These are phyloP conservation scores for Himalopsyche phryganea DNA, from an alignment of 1,140 invertebrate genomes.

Conservation along the genomic window DNA sequence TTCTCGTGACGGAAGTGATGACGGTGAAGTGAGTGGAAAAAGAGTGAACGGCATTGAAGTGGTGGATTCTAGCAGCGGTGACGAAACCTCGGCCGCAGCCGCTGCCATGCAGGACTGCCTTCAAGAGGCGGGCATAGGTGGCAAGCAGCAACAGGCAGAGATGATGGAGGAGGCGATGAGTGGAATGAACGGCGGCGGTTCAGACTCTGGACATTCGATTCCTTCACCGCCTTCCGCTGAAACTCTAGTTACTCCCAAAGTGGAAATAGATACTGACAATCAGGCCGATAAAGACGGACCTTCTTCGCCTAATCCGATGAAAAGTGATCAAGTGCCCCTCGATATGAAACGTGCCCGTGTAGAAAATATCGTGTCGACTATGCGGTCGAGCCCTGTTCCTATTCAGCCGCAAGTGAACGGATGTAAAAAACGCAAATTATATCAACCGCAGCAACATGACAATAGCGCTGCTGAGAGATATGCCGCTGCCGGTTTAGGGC, in stretches of 20 bases:
- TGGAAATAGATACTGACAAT: conserved; percentile 64
- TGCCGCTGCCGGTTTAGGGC: conserved; percentile 49
- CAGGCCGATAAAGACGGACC: conserved; percentile 51
- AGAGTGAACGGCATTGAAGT: conserved; percentile 41
- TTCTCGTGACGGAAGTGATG: conserved; percentile 31
- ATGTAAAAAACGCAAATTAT: conserved; percentile 95
- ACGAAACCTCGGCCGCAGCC: conserved; percentile 55
- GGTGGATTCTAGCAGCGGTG: conserved; percentile 61
- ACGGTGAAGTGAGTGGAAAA: conserved; percentile 38
- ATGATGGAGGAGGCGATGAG: conserved; percentile 55
- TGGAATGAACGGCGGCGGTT: conserved; percentile 62
- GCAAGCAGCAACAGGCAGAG: conserved; percentile 51
- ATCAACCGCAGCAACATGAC: conserved; percentile 92
- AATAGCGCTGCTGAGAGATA: conserved; percentile 56
- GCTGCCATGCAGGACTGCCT: conserved; percentile 59
- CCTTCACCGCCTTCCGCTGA: conserved; percentile 63
- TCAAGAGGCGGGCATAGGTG: conserved; percentile 54
- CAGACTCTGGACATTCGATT: conserved; percentile 64
- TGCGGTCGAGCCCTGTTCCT: conserved; percentile 76
- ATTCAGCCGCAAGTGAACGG: conserved; percentile 73
- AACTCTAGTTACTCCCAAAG: conserved; percentile 56
- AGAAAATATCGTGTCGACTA: conserved; percentile 90
- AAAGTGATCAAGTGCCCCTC: conserved; percentile 48
- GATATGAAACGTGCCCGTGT: conserved; percentile 88
- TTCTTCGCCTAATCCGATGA: conserved; percentile 52